phyloP scores from a whole-genome alignment of 2,113 vertebrate species.

The Sceloporus undulatus region DNA sequence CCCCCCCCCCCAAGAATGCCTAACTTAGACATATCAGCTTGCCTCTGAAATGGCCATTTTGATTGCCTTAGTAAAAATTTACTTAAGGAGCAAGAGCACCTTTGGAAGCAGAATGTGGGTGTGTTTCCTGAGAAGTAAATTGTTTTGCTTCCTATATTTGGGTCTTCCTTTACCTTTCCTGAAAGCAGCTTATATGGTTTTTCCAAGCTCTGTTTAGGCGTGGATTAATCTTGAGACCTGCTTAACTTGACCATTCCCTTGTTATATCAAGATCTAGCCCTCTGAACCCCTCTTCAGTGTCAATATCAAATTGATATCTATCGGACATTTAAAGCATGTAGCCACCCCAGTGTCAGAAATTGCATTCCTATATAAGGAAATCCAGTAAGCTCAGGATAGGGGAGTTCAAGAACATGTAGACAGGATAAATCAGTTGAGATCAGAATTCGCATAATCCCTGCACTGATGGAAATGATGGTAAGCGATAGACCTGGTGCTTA shows the following conservation, averaged over 20 bases:
- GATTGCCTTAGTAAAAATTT: background rate
- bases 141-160: background rate
- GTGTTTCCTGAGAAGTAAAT: background rate
- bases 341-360: no score
- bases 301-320: no score
- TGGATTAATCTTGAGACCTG: background rate
- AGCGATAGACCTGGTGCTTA: no score
- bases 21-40: background rate
- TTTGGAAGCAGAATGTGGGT: background rate
- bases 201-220: background rate
- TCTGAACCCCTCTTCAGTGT: no score
- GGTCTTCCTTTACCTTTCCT: background rate
- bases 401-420: no score
- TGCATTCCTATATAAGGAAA: no score
- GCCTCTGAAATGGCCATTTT: background rate
- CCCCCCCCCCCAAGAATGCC: no score
- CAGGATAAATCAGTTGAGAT: no score
- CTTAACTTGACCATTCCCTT: background rate
- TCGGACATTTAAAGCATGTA: no score
- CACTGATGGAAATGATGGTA: no score
- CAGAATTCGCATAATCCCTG: no score
- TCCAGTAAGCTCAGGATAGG: no score
- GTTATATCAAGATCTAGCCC: background rate
- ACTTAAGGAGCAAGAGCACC: background rate
- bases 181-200: background rate